Base-by-base conservation (phyloP, 2,888 invertebrate genomes). In the Himalopsyche japonica region DNA sequence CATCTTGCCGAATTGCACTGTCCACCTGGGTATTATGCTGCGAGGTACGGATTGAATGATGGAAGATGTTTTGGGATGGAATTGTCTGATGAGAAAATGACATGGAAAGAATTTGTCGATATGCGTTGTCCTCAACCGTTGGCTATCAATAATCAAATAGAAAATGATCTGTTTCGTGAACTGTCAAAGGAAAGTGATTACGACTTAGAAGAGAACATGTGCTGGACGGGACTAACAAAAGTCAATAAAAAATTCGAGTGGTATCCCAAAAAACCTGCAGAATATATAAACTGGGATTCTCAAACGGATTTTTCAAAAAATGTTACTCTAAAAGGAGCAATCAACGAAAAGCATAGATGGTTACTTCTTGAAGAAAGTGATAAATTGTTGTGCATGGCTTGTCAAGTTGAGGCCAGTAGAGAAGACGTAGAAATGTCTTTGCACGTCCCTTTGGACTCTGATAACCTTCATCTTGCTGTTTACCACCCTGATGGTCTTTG, bases 401-500 rank as follows among this genome's bases (percentile, higher is more conserved):
- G 92, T 88, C 89, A 91, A 87, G 86, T 88, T 64, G 89, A 90
- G 86, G 88, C 90, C 32, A 88, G 88, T 43, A 89, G 89, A 82
- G 88, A 88, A 78, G 88, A 90, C 87, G 90, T 91, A 7, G 90
- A 91, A 37, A 27, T 87, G 37, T 79, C 82, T 12, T 43, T 87
- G 32, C 78, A 84, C 27, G 30, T 30, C 18, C 27, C 76, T 24
- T 8, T 27, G 6, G 86, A 86, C 20, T 70, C 81, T 1, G 89
- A 90, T 49, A 89, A 88, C 64, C 89, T 93, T 80, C 90, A 90
- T 79, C 88, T 95, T 18, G 92, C 92, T 8, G 90, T 94, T 57
- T 94, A 94, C 88, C 92, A 90, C 87, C 92, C 93, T 1, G 92
- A 93, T 18, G 91, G 92, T 82, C 89, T 94, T 82, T 93, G 93